These are phyloP conservation scores for Alsophila aescularia DNA, from an alignment of 2,888 invertebrate genomes.

Conservation along the genomic window DNA sequence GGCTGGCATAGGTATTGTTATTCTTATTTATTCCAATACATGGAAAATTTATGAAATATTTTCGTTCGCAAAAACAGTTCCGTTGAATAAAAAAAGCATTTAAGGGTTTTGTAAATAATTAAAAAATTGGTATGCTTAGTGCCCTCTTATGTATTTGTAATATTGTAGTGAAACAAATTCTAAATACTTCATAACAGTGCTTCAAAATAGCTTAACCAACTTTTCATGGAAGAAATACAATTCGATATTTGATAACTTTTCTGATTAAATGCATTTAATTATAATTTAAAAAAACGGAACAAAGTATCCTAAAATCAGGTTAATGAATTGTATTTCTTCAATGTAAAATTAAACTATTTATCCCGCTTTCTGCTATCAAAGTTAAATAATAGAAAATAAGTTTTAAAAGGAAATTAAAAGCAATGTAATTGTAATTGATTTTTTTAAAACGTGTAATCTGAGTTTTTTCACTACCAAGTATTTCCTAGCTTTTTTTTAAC, in stretches of 20 bases:
- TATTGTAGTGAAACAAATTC: conserved; percentile 65
- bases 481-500: conserved; percentile 1
- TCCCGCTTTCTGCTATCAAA: conserved; percentile 33
- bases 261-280: too few relatives aligned
- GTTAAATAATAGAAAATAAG: conserved; percentile 41
- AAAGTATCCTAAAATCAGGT: too few relatives aligned
- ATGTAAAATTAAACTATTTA: conserved; percentile 7
- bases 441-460: conserved; percentile 36
- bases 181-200: conserved; percentile 60
- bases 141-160: conserved; percentile 62
- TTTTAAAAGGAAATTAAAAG: conserved; percentile 62
- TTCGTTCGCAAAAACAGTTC: conserved; percentile 42
- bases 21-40: too few relatives aligned
- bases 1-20: too few relatives aligned
- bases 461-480: conserved; percentile 26
- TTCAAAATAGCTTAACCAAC: conserved; percentile 36
- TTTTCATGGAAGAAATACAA: conserved; percentile 40
- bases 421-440: conserved; percentile 70
- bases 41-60: conserved; percentile 4
- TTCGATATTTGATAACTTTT: too few relatives aligned
- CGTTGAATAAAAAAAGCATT: conserved; percentile 43
- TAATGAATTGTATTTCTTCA: conserved; percentile 10
- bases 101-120: conserved; percentile 83
- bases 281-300: too few relatives aligned
- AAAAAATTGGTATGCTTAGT: conserved; percentile 79